phyloP scores from a whole-genome alignment of 1,140 invertebrate species.

The Hypsibius dujardini region DNA sequence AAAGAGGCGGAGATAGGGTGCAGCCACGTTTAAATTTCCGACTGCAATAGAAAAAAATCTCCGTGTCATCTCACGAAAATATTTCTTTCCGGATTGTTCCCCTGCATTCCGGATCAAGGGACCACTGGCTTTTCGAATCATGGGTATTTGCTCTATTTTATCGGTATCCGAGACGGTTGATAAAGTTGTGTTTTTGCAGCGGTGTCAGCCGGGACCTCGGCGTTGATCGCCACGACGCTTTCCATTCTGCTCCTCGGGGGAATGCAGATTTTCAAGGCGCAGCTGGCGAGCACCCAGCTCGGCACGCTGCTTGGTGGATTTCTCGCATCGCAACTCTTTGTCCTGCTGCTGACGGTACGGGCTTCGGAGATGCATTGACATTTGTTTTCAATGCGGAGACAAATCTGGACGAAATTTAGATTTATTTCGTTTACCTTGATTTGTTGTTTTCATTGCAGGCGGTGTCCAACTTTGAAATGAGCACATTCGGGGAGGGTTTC shows the following conservation, averaged over 20 bases:
- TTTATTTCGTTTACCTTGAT: background rate
- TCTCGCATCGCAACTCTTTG: conserved; percentile 61
- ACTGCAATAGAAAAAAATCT: too few relatives aligned
- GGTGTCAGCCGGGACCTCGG: conserved; percentile 54
- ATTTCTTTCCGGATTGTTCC: too few relatives aligned
- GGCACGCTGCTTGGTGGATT: conserved; percentile 65
- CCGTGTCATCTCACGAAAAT: too few relatives aligned
- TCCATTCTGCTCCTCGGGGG: conserved; percentile 59
- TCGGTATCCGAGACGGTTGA: too few relatives aligned
- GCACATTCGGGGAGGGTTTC: conserved; percentile 59
- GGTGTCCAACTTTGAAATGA: conserved; percentile 60
- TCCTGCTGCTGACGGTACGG: conserved; percentile 57
- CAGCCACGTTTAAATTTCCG: too few relatives aligned
- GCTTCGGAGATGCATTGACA: conserved; percentile 22
- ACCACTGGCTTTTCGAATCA: too few relatives aligned
- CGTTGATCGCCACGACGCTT: conserved; percentile 51
- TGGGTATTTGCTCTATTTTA: too few relatives aligned
- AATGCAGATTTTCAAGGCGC: conserved; percentile 67
- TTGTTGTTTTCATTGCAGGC: conserved; percentile 37
- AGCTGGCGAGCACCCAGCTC: conserved; percentile 53
- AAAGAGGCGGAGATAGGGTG: too few relatives aligned
- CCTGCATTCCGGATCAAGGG: too few relatives aligned
- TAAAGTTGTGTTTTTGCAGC: too few relatives aligned
- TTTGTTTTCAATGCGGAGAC: background rate
- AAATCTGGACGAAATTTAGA: background rate